phyloP scores from a whole-genome alignment of 2,888 invertebrate species.

The Patella depressa region DNA sequence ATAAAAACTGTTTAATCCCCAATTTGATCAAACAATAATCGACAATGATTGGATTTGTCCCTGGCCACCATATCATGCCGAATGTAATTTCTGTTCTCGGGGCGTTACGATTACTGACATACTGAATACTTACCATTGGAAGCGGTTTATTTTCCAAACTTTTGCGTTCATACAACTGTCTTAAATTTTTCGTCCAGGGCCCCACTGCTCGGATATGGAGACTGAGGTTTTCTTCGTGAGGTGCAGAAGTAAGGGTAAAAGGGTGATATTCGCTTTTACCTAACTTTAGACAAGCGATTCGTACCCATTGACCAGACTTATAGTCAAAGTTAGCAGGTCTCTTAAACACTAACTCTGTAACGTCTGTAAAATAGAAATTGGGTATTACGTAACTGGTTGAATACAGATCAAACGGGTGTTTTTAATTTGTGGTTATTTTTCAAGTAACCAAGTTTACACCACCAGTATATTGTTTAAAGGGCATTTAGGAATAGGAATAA shows the following conservation, averaged over 20 bases:
- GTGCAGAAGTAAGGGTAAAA: conserved; percentile 78
- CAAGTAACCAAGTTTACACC: no score
- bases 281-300: conserved; percentile 76
- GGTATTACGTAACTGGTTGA: no score
- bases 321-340: conserved; percentile 76
- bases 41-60: no score
- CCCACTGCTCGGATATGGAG: conserved; percentile 77
- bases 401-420: no score
- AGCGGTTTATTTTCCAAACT: conserved; percentile 20
- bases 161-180: conserved; percentile 67
- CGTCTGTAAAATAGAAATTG: conserved; percentile 70
- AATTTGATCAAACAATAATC: no score
- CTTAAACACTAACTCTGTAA: conserved; percentile 75
- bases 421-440: no score
- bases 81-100: no score
- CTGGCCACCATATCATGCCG: no score
- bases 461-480: no score
- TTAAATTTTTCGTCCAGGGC: conserved; percentile 76
- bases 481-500: no score
- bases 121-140: conserved; percentile 18
- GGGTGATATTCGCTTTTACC: conserved; percentile 77
- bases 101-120: not conserved
- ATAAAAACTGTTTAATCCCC: no score
- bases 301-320: conserved; percentile 78
- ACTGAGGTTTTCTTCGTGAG: conserved; percentile 75